Base-by-base conservation (phyloP, 2,113 vertebrate species). In the Elaphurus davidianus region DNA sequence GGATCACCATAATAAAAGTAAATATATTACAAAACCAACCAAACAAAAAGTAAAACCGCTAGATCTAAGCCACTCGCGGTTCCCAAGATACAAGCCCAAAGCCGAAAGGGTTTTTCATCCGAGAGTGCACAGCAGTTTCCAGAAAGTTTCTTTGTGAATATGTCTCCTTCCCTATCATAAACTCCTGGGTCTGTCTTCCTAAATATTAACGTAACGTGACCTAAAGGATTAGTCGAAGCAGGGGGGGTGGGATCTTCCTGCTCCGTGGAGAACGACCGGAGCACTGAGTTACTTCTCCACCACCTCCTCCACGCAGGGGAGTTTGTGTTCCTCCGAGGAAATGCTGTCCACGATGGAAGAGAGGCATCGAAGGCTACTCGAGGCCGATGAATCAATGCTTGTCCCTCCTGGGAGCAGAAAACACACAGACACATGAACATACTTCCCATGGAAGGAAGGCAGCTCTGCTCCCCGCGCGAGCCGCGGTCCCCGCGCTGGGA, bases 301-400 rank as follows among this genome's bases (percentile, higher is more conserved):
- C 88, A 94, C 97, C 84, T 99, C 99, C 89, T 99, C 99, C 27
- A 21, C 94, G 87, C 97, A 95, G 96, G 98, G 96, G 14, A 98
- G 97, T 89, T 99, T 99, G 95, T 98, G 98, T 40, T 99, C 99
- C 54, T 99, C 99, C 0, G 98, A 99, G 95, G 99, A 99, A 98
- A 99, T 99, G 97, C 99, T 99, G 99, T 99, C 99, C 98, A 99
- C 99, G 84, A 99, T 99, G 43, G 99, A 99, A 28, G 99, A 99
- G 47, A 99, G 99, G 28, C 99, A 99, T 45, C 99, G 99, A 28
- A 99, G 99, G 98, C 99, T 99, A 98, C 99, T 99, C 82, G 99
- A 99, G 7, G 99, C 99, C 0, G 99, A 99, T 0, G 99, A 99
- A 96, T 99, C 99, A 0, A 98, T 91, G 96, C 59, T 96, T 90